Percentiles rank a stretch among this genome's conserved stretches.
These are phyloP conservation scores for Trisateles emortualis DNA, from an alignment of 2,888 invertebrate species.

Conservation along the genomic window DNA sequence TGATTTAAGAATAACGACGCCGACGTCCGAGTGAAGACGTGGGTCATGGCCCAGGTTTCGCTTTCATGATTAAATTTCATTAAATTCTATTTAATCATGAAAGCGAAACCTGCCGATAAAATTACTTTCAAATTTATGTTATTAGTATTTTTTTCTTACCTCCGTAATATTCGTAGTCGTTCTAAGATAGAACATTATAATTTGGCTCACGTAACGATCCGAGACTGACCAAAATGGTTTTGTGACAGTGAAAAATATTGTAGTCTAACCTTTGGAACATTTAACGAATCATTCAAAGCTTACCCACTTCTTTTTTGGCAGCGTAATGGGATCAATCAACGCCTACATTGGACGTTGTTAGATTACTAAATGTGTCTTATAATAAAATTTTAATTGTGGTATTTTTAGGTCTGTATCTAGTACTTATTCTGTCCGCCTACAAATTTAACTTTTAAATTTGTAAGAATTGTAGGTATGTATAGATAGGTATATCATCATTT, in stretches of 20 bases:
- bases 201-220: conserved; percentile 65
- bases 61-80: no score
- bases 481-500: no score
- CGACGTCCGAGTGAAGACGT: no score
- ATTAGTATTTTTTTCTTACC: not conserved
- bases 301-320: conserved; percentile 45
- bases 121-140: no score
- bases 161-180: not conserved
- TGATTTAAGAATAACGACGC: no score
- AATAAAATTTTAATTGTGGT: conserved; percentile 10
- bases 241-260: conserved; percentile 73
- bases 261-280: conserved; percentile 65
- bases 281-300: conserved; percentile 65
- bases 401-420: conserved; percentile 2
- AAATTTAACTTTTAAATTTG: not conserved
- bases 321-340: conserved; percentile 52
- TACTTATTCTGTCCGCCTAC: no score
- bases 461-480: no score
- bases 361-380: conserved; percentile 23
- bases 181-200: conserved; percentile 46
- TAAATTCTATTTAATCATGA: no score
- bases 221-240: conserved; percentile 65
- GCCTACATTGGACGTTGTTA: conserved; percentile 37
- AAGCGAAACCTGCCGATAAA: no score
- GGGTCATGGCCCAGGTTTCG: no score